Percentiles rank a stretch among this genome's conserved stretches.
phyloP scores from a whole-genome alignment of 2,113 vertebrate species.

The Chaetodon auriga region DNA sequence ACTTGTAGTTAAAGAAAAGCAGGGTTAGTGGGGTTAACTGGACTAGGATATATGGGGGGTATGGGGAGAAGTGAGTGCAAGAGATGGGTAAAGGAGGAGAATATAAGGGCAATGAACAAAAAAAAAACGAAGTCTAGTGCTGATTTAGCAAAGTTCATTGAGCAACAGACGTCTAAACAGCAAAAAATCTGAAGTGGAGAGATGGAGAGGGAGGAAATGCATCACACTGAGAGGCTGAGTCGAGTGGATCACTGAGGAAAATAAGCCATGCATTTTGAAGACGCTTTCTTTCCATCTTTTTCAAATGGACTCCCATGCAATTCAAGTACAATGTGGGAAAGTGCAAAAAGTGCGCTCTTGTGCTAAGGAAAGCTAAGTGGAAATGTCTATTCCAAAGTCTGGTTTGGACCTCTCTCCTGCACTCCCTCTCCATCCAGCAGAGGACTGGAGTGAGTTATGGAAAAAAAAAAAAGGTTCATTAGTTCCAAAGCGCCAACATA shows the following conservation, averaged over 20 bases:
- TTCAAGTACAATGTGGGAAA: constrained; percentile 7
- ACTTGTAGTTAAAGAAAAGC: constrained; percentile 37
- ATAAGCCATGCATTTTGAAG: constrained; percentile 17
- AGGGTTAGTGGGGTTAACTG: constrained; percentile 67
- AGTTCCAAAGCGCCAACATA: constrained; percentile 58
- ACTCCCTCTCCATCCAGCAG: constrained; percentile 46
- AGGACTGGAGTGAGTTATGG: constrained; percentile 47
- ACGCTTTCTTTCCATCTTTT: constrained; percentile 6
- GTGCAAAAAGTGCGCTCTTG: not conserved
- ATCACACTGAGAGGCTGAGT: constrained; percentile 24
- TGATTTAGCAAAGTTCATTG: not conserved
- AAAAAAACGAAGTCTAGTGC: constrained; percentile 8
- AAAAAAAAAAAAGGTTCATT: constrained; percentile 33
- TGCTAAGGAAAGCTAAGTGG: constrained; percentile 4
- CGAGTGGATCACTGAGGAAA: constrained; percentile 32
- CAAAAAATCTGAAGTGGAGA: constrained; percentile 8
- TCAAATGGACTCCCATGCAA: not conserved
- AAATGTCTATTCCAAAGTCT: constrained; percentile 34
- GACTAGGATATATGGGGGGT: not conserved
- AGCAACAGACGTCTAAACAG: constrained; percentile 12
- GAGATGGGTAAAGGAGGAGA: not conserved
- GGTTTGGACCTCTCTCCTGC: constrained; percentile 37
- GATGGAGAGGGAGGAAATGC: constrained; percentile 38
- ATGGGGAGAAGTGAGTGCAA: not conserved
- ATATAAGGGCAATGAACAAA: not conserved